Percentiles rank a stretch among this genome's conserved stretches.
Conservation (phyloP, 2,113 vertebrate genomes). For the Mystacornis crossleyi region DNA sequence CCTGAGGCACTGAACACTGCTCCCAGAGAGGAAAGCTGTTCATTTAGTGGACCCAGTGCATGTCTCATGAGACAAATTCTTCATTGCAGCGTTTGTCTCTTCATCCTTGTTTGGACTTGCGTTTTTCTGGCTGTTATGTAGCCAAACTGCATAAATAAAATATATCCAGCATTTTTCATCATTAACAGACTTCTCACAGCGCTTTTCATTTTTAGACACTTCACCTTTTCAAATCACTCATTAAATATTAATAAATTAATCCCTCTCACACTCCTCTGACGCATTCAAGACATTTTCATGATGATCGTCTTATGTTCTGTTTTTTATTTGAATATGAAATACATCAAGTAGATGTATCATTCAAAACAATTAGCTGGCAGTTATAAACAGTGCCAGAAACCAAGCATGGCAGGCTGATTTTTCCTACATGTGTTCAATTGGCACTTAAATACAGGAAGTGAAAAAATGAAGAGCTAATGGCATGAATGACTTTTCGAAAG, state of each 20-base stretch:
- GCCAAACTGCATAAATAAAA: slow-evolving; percentile 49
- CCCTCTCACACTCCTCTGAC: slow-evolving; percentile 13
- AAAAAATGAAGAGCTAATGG: neutral
- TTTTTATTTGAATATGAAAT: slow-evolving; percentile 58
- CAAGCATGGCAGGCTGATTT: slow-evolving; percentile 9
- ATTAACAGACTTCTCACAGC: neutral
- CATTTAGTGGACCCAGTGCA: neutral
- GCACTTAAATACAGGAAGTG: neutral
- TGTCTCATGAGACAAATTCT: neutral
- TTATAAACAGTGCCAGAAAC: slow-evolving; percentile 33
- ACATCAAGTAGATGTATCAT: slow-evolving; percentile 20
- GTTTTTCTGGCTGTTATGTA: neutral
- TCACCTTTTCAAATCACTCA: slow-evolving; percentile 59
- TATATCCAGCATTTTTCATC: slow-evolving; percentile 34
- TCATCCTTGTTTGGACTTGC: neutral
- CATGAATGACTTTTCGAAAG: neutral
- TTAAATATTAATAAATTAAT: slow-evolving; percentile 68
- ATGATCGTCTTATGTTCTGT: slow-evolving; percentile 14
- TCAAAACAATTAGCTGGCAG: slow-evolving; percentile 42
- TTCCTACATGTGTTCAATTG: slow-evolving; percentile 6
- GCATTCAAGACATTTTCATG: slow-evolving; percentile 47
- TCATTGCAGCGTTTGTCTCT: neutral
- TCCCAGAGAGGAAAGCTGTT: neutral
- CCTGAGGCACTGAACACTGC: neutral
- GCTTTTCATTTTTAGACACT: slow-evolving; percentile 60